Evolutionary conservation across 2,797 vertebrate genomes (phyloP).

Genomic region (Myotis myotis): DNA sequence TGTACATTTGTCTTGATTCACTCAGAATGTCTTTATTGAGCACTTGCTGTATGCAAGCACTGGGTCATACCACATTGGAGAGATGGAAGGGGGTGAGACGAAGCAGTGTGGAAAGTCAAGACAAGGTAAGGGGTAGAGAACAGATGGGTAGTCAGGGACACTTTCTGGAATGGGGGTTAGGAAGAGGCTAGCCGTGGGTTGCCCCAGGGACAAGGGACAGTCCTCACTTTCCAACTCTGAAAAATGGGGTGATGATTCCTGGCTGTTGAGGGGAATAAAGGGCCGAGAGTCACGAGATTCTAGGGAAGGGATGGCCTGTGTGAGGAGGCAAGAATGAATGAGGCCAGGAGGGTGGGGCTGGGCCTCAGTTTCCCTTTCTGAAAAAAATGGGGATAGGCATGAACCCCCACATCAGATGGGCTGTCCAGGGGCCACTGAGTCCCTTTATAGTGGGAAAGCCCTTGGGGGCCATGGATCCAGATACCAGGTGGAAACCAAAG

Average conservation of each 20-base stretch:
- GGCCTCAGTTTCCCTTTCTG: neutral
- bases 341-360: neutral
- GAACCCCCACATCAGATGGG: neutral
- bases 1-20: neutral
- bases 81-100: neutral
- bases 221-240: neutral
- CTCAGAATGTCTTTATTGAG: neutral
- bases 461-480: neutral
- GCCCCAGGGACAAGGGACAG: neutral
- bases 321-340: neutral
- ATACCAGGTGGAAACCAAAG: neutral
- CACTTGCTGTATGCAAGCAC: neutral
- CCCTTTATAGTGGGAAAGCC: neutral
- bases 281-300: neutral
- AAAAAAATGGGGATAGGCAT: neutral
- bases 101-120: neutral
- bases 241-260: neutral
- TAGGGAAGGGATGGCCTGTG: neutral
- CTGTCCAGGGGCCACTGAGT: neutral
- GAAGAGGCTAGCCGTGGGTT: neutral
- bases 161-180: neutral
- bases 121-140: neutral
- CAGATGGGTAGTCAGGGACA: neutral
- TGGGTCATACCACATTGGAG: neutral
- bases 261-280: no score